Evolutionary conservation across 2,888 invertebrate species (phyloP), one percentile per base, ranked within the genome.

Genomic region (Brachycybe producta): DNA sequence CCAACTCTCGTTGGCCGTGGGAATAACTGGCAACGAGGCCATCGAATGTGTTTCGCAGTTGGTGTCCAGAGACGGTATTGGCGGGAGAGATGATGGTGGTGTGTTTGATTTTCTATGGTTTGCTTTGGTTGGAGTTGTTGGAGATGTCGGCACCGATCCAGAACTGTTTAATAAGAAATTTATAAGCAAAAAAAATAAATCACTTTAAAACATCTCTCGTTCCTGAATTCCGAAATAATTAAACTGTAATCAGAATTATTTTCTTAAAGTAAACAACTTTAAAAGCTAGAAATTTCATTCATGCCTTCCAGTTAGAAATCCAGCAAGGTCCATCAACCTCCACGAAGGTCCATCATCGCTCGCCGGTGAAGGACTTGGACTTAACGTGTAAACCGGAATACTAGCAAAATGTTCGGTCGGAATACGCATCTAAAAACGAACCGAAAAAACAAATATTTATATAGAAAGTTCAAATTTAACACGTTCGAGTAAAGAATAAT

Each of bases 331-430:
- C 60, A 54, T 69, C 61, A 57, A 66, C 59, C 57, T 55, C 50
- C 60, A 57, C 38, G 58, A 46, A 3, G 56, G 51, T 30, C 60
- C 58, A 24, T 61, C 60, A 23, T 62, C 62, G 27, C 58, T 56
- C 3, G 65, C 46, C n/a, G 30, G 15, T 11, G 51, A 66, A 3
- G 69, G 66, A 23, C 67, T 65, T 11, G 72, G 71, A 59, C 88
- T 88, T 54, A 94, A 73, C 62, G 90, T 75, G 59, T 88, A 90
- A 55, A 94, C 90, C 3, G 94, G 92, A 57, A 92, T 87, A 67
- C 87, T 86, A 26, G 88, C 82, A 69, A 92, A 92, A 67, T 92
- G 90, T 67, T 92, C 91, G 61, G 88, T 87, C 23, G 92, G 92
- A 63, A 94, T 88, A 59, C 87, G 79, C 91, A 94, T 91, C 83